Percentiles rank a stretch among this genome's conserved stretches.
phyloP scores from a whole-genome alignment of 2,888 invertebrate species.

The Harpalus rubripes region DNA sequence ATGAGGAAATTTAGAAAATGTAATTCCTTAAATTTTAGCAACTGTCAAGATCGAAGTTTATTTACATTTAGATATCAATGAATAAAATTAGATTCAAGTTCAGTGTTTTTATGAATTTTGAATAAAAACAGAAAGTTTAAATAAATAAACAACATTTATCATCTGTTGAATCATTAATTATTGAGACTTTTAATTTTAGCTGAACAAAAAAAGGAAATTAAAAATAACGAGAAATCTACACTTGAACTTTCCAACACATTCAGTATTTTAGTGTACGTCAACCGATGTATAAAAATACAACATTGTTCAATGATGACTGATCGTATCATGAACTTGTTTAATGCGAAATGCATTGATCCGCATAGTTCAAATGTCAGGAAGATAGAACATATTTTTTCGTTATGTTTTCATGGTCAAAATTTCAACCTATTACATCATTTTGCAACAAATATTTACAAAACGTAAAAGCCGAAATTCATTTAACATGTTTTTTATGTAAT shows the following conservation, averaged over 20 bases:
- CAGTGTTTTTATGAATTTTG: slow-evolving; percentile 11
- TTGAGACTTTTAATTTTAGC: neutral
- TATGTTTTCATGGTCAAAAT: slow-evolving; percentile 33
- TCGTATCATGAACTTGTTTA: slow-evolving; percentile 41
- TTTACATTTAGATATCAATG: neutral
- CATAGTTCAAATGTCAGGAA: slow-evolving; percentile 29
- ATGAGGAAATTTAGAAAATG: neutral
- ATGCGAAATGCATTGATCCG: slow-evolving; percentile 23
- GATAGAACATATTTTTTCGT: slow-evolving; percentile 23
- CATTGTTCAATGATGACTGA: neutral
- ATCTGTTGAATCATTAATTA: neutral
- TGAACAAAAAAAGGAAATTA: neutral
- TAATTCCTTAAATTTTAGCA: neutral
- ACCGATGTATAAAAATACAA: neutral
- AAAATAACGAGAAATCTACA: neutral
- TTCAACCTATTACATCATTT: slow-evolving; percentile 33
- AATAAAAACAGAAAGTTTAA: neutral
- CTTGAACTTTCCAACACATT: slow-evolving; percentile 5
- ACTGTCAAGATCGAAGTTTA: neutral
- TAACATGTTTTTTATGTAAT: neutral
- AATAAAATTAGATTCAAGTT: neutral
- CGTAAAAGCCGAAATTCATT: neutral
- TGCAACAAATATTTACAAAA: slow-evolving; percentile 1
- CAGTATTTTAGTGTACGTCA: slow-evolving; percentile 1
- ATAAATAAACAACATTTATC: neutral